These are phyloP conservation scores for Martes martes DNA, from an alignment of 2,113 vertebrate species.

Conservation along the genomic window DNA sequence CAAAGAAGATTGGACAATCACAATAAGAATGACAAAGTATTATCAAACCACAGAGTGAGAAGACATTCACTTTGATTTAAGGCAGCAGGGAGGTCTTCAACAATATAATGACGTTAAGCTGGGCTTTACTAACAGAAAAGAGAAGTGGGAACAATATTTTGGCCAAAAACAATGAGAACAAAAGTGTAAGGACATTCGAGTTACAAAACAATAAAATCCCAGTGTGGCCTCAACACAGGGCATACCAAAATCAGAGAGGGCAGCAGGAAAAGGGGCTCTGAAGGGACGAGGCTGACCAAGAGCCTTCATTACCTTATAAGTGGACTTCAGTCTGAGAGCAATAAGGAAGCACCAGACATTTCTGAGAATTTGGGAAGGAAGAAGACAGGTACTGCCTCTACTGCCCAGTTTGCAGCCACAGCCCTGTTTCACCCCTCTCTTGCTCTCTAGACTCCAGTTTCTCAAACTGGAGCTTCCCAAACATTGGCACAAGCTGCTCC, in stretches of 20 bases:
- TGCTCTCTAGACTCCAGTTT: not conserved
- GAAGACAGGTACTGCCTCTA: not conserved
- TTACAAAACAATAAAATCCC: not conserved
- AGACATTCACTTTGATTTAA: not conserved
- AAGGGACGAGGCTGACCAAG: no score
- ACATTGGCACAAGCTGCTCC: not conserved
- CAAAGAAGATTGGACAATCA: not conserved
- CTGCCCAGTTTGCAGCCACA: fast-evolving
- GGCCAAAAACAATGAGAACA: not conserved
- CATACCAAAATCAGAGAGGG: not conserved
- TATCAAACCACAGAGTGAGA: not conserved
- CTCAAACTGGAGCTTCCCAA: not conserved
- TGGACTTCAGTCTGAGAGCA: not conserved
- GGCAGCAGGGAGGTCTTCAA: not conserved
- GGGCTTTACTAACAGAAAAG: not conserved
- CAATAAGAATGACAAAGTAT: not conserved
- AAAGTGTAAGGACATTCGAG: not conserved
- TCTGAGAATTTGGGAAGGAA: not conserved
- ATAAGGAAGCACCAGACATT: not conserved
- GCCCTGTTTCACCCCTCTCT: not conserved
- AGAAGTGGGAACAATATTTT: not conserved
- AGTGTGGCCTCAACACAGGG: not conserved
- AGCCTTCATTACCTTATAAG: not conserved
- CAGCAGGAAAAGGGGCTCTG: not conserved
- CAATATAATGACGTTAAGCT: not conserved